Evolutionary conservation across 2,113 vertebrate genomes (phyloP).

Genomic region (Campylorhamphus procurvoides): DNA sequence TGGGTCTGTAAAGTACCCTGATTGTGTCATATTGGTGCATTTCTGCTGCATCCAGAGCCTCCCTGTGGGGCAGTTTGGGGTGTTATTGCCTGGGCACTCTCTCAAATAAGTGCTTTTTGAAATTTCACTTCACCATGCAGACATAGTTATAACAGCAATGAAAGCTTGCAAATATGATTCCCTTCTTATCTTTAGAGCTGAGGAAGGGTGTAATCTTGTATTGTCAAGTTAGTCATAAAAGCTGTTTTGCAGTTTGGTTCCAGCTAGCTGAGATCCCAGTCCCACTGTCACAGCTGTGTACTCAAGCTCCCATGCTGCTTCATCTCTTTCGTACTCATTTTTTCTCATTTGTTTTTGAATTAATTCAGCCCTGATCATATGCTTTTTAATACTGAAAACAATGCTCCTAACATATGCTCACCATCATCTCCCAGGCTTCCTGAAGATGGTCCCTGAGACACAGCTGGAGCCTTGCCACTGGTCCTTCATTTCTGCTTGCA

Average conservation of each 20-base stretch:
- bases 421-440: background rate
- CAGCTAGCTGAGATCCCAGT: background rate
- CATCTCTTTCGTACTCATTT: background rate
- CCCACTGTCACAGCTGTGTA: background rate
- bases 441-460: background rate
- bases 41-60: background rate
- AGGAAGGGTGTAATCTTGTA: background rate
- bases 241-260: background rate
- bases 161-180: background rate
- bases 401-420: rapidly evolving
- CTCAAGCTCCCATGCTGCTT: background rate
- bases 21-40: rapidly evolving
- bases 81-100: background rate
- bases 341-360: background rate
- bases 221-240: background rate
- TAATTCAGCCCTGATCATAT: background rate
- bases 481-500: constrained; percentile 34
- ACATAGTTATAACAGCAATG: background rate
- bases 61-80: background rate
- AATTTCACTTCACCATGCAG: background rate
- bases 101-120: background rate
- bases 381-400: background rate
- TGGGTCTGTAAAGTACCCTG: background rate
- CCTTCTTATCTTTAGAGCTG: background rate
- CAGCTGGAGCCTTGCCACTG: background rate